These are phyloP conservation scores for Hyles vespertilio DNA, from an alignment of 1,140 invertebrate species.

Conservation along the genomic window DNA sequence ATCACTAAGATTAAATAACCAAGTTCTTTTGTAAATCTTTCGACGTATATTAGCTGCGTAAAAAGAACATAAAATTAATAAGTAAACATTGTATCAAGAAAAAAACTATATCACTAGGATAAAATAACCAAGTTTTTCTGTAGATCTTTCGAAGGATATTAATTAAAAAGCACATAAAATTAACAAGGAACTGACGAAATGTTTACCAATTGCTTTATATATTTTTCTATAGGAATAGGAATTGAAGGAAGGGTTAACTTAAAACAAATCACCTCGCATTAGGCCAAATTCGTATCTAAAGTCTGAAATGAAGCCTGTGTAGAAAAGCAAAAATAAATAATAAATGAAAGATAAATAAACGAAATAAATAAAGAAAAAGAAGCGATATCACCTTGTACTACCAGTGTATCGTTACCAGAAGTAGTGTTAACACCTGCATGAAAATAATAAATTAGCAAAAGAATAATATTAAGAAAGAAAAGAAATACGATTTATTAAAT, in stretches of 20 bases:
- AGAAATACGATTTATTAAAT: not conserved
- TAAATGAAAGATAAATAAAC: constrained; percentile 15
- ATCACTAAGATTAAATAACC: too few species aligned
- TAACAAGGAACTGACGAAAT: not conserved
- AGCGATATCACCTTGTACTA: constrained; percentile 9
- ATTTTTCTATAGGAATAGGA: too few species aligned
- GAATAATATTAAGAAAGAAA: constrained; percentile 2
- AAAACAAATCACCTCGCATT: constrained; percentile 38
- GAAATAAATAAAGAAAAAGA: constrained; percentile 14
- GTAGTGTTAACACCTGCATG: constrained; percentile 4
- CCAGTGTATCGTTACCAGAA: not conserved
- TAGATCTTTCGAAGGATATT: too few species aligned
- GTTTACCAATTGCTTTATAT: too few species aligned
- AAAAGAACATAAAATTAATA: too few species aligned
- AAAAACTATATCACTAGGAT: too few species aligned
- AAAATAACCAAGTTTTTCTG: too few species aligned
- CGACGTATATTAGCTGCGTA: too few species aligned
- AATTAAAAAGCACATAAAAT: too few species aligned
- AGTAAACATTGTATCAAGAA: too few species aligned
- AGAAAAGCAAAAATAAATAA: constrained; percentile 36
- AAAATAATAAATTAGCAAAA: not conserved
- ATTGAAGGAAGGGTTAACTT: too few species aligned
- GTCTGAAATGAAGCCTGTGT: constrained; percentile 48
- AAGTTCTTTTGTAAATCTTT: too few species aligned
- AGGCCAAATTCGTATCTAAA: constrained; percentile 41